Base-by-base conservation (phyloP, 2,888 invertebrate species). In the Chloromyia formosa region DNA sequence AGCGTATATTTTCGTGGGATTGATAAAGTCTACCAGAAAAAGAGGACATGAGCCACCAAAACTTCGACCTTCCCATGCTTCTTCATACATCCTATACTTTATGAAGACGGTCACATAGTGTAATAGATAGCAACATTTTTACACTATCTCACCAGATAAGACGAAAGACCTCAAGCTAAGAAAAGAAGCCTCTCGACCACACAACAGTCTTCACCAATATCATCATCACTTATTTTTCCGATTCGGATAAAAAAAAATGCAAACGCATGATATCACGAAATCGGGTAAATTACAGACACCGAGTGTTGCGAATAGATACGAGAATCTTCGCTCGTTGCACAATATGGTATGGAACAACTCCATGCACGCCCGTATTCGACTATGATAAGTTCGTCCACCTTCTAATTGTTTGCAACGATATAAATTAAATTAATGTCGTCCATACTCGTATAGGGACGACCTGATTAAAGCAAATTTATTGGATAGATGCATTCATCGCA, bases 81-180 rank as follows among this genome's bases (percentile, higher is more conserved):
- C n/a, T 61, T 23, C 12, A 7, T n/a, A 27, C 14, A 27, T 23
- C 1, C 61, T 61, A 10, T n/a, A 10, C 35, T n/a, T n/a, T n/a
- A n/a, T n/a, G 27, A 22, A 4, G 16, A n/a, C n/a, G 54, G n/a
- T 54, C 7, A n/a, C 12, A 54, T 16, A 54, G 54, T 58, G 22
- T 58, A 20, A 61, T 23, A 20, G 23, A 61, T 61, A 27, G 14
- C 27, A 27, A 27, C 9, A 5, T 58, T 58, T 10, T 14, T 20
- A 27, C 61, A 35, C n/a, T 27, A 61, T 61, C 61, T 61, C n/a
- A n/a, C n/a, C 4, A 23, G 61, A 61, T 61, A 61, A 61, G 27
- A 35, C 12, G n/a, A 54, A 27, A 27, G 61, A 61, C n/a, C 5
- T 23, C 27, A 23, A 27, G 22, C 12, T 4, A 10, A 61, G 35